Conservation (phyloP, 2,888 invertebrate genomes). For the Pollenia griseotomentosa region DNA sequence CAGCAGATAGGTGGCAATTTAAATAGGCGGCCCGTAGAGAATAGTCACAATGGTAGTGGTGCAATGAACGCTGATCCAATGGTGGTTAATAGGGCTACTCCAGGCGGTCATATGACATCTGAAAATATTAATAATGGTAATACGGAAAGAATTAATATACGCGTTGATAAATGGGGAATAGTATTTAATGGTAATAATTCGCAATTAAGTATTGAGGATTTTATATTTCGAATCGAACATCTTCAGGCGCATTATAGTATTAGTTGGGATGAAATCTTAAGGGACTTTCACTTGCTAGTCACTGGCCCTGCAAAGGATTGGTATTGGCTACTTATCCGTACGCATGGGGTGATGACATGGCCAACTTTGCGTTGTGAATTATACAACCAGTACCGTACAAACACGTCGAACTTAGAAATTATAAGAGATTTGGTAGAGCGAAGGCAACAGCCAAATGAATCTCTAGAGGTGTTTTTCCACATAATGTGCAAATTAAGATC, state of each 20-base stretch:
- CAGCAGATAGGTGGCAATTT: background rate
- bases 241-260: slow-evolving; percentile 12
- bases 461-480: slow-evolving; percentile 10
- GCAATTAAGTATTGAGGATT: background rate
- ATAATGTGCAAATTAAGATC: background rate
- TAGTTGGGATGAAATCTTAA: slow-evolving; percentile 4
- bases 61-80: background rate
- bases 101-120: background rate
- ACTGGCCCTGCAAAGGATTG: background rate
- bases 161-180: slow-evolving; percentile 1
- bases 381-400: background rate
- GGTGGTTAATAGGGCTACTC: background rate
- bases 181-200: background rate
- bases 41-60: background rate
- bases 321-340: slow-evolving; percentile 20
- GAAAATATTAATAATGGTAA: background rate
- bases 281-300: slow-evolving; percentile 25
- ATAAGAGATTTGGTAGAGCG: slow-evolving; percentile 31
- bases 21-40: background rate
- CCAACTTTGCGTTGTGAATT: background rate
- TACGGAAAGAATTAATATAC: background rate
- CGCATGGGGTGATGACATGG: background rate
- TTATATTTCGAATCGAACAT: background rate
- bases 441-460: slow-evolving; percentile 18
- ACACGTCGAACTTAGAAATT: background rate